Percentiles rank a stretch among this genome's conserved stretches.
These are phyloP conservation scores for Vidua chalybeata DNA, from an alignment of 2,113 vertebrate genomes.

Conservation along the genomic window DNA sequence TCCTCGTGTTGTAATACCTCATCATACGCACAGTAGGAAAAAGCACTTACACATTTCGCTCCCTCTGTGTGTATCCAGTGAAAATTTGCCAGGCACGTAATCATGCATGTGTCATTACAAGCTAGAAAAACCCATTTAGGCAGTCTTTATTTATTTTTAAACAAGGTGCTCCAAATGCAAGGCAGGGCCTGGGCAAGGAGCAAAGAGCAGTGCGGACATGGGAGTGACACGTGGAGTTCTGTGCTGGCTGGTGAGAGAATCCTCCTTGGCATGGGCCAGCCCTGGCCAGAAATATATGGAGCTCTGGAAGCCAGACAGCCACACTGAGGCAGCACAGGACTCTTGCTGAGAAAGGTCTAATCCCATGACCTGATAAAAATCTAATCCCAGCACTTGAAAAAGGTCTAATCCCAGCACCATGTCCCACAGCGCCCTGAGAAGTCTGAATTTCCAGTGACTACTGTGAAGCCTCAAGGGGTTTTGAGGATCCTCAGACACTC, in stretches of 20 bases:
- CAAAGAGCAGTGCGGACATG: accelerated
- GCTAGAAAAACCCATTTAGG: neutral
- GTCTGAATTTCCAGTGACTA: neutral
- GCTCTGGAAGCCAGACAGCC: neutral
- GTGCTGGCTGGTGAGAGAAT: too few species aligned
- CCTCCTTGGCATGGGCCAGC: accelerated
- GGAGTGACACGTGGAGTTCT: accelerated
- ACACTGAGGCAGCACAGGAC: neutral
- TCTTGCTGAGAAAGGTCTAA: neutral
- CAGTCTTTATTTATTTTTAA: neutral
- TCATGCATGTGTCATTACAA: constrained; percentile 29
- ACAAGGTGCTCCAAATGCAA: neutral
- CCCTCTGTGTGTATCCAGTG: constrained; percentile 22
- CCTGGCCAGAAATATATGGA: neutral
- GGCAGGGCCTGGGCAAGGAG: neutral
- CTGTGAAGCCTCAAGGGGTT: neutral
- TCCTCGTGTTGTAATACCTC: constrained; percentile 53
- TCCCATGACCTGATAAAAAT: neutral
- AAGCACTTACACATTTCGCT: constrained; percentile 43
- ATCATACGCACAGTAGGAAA: constrained; percentile 58
- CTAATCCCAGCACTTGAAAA: neutral
- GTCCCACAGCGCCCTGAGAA: accelerated
- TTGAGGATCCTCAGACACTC: neutral
- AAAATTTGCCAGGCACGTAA: constrained; percentile 58
- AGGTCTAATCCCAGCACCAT: neutral